Evolutionary conservation across 2,888 invertebrate species (phyloP), one percentile per base, ranked within the genome.

Genomic region (Hypercompe scribonia): DNA sequence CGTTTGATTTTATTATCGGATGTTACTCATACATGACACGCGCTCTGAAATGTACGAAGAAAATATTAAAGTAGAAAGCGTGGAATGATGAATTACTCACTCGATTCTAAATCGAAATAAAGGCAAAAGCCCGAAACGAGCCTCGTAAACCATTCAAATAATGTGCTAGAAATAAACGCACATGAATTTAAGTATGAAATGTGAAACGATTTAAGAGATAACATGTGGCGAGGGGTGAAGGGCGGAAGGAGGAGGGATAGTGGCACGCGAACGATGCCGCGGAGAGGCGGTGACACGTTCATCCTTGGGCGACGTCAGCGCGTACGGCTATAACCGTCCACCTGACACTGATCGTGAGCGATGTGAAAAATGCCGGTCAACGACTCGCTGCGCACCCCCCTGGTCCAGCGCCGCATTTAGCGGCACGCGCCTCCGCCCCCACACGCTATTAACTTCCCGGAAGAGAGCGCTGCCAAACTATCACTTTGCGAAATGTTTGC

Each of bases 341-440:
- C 76, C 87, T 87, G 87, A 87, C 87, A 84, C 70, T 84, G 86
- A 84, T 85, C 85, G 83, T 81, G 81, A 81, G 83, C 84, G 78
- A 81, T 84, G 71, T 78, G 72, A 82, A 79, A 81, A 82, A 83
- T 81, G 86, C 75, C 88, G 90, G 90, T 90, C 90, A 84, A 75
- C 86, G 90, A 90, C 90, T 82, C 81, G 61, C 68, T 67, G 65
- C 70, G 76, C 76, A 79, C 84, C 76, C 76, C 81, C 78, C 69
- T 71, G 76, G 75, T 75, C 71, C 74, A 73, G 81, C 80, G 74
- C 74, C 83, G 71, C 86, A 73, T 75, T 50, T 67, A 74, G 77
- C 68, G 81, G 77, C 80, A 77, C 78, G 78, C 80, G 69, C 75
- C 77, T 39, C 74, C 70, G 65, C 69, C 68, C 72, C 63, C 76